Percentiles rank a stretch among this genome's conserved stretches.
These are phyloP conservation scores for Aporrectodea caliginosa DNA, from an alignment of 1,140 invertebrate genomes.

Conservation along the genomic window DNA sequence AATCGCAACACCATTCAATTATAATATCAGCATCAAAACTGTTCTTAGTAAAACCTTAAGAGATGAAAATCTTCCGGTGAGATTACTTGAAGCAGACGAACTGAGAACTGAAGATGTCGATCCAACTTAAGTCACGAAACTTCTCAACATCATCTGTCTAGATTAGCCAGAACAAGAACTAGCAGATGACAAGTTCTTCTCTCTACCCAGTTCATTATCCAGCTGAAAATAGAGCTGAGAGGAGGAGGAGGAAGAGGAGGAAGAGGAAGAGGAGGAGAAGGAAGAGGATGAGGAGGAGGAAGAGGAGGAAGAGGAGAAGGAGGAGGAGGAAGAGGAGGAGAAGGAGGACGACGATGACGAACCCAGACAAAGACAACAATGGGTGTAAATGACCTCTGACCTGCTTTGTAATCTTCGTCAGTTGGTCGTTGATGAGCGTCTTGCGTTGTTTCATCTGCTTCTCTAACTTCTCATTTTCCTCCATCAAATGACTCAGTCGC, in stretches of 20 bases:
- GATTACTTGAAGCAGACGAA: background rate
- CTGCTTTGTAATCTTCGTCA: background rate
- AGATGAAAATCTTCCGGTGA: background rate
- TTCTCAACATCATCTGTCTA: too few species aligned
- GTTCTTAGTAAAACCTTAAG: background rate
- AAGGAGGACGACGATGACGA: background rate
- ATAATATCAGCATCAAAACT: background rate
- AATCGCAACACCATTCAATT: too few species aligned
- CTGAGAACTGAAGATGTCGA: background rate
- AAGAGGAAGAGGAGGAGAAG: background rate
- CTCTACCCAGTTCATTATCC: background rate
- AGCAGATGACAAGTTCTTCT: too few species aligned
- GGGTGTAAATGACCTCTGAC: background rate
- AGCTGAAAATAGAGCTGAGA: background rate
- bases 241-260: background rate
- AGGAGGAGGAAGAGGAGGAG: background rate
- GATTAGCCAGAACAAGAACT: too few species aligned
- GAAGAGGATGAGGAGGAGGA: background rate
- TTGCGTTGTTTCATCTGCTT: background rate
- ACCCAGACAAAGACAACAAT: background rate
- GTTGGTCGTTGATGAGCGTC: background rate
- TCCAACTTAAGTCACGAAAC: background rate
- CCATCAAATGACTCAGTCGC: background rate
- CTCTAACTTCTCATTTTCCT: background rate
- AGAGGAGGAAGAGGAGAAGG: background rate